Evolutionary conservation across 2,113 vertebrate species (phyloP).

Genomic region (Crotalus tigris): DNA sequence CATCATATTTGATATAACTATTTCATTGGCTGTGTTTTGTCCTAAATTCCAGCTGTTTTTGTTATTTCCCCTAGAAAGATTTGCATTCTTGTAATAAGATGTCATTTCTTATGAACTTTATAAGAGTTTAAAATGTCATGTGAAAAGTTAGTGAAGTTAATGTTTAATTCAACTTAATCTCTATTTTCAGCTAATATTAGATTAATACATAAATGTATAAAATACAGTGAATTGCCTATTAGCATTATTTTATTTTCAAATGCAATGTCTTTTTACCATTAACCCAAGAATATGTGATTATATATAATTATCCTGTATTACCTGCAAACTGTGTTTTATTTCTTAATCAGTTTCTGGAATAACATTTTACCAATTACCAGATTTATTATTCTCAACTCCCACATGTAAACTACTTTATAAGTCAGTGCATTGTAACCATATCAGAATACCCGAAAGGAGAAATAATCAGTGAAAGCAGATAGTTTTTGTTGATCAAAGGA

Average conservation of each 20-base stretch:
- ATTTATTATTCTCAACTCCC: not conserved
- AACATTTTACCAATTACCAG: not conserved
- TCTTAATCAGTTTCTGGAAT: not conserved
- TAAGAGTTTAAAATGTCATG: not conserved
- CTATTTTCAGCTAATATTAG: not conserved
- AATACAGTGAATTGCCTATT: not conserved
- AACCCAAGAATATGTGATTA: not conserved
- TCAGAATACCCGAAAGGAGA: not conserved
- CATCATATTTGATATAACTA: not conserved
- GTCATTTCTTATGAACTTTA: not conserved
- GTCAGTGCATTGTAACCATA: not conserved
- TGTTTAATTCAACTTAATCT: not conserved
- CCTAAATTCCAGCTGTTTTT: not conserved
- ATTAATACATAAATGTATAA: not conserved
- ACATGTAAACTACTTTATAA: not conserved
- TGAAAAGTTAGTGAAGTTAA: not conserved
- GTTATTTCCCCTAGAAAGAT: not conserved
- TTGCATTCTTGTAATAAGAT: not conserved
- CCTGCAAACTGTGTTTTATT: not conserved
- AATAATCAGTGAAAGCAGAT: not conserved
- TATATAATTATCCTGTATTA: not conserved
- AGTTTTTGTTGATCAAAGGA: not conserved
- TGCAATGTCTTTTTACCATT: not conserved
- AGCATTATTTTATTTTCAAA: not conserved
- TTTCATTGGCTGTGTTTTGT: not conserved